Percentiles rank a stretch among this genome's conserved stretches.
phyloP scores from a whole-genome alignment of 2,113 vertebrate genomes.

The Clarias macrocephalus region DNA sequence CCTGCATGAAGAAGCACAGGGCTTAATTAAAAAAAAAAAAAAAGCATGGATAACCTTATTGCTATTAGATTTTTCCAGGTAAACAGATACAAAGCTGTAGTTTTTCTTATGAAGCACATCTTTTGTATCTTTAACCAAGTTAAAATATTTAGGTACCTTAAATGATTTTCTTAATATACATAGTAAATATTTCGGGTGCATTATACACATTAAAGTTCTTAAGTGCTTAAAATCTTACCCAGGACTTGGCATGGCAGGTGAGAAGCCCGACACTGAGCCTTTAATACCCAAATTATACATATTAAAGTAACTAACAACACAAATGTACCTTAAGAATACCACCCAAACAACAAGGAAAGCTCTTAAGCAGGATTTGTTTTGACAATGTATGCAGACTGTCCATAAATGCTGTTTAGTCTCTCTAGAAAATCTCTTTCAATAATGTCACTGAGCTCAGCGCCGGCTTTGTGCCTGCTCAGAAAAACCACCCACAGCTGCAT shows the following conservation, averaged over 20 bases:
- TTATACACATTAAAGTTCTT: neutral
- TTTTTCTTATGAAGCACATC: neutral
- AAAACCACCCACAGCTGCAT: conserved; percentile 18
- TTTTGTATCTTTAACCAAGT: neutral
- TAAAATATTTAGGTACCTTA: neutral
- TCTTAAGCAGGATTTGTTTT: neutral
- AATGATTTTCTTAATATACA: neutral
- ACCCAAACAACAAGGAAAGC: neutral
- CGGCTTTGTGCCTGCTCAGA: neutral
- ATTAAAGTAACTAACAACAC: neutral
- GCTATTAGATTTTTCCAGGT: neutral
- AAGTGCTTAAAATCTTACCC: too few relatives aligned
- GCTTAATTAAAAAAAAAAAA: neutral
- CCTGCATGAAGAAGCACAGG: neutral
- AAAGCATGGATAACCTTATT: neutral
- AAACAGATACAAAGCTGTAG: neutral
- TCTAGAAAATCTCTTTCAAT: neutral
- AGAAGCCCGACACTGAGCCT: too few relatives aligned
- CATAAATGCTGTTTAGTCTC: neutral
- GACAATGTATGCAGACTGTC: neutral
- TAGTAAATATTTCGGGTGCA: neutral
- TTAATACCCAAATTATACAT: neutral
- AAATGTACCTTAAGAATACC: neutral
- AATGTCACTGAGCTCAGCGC: neutral
- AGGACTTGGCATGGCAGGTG: too few relatives aligned